Base-by-base conservation (phyloP, 2,113 vertebrate genomes). In the Seriola dumerili region DNA sequence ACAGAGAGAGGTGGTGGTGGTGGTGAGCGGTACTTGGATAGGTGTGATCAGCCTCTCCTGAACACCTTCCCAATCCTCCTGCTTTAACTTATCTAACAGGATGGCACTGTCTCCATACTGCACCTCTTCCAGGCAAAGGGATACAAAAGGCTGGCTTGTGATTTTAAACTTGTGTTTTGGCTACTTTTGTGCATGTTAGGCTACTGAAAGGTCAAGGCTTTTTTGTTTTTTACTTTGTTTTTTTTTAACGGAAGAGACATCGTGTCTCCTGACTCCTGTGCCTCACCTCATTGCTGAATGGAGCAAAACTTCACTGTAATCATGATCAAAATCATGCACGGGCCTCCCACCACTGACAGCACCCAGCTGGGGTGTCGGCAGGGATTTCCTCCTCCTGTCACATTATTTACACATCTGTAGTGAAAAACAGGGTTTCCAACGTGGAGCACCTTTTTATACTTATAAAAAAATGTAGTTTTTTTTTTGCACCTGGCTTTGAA, bases 241-340 rank as follows among this genome's bases (percentile, higher is more conserved):
- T 13, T 72, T 71, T 73, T 21, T 13, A 66, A 67, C 13, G 54
- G 40, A 67, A 71, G 84, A 34, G 70, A 73, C 70, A 5, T 5
- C 21, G 8, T 4, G 25, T 88, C 36, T 75, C 84, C 81, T 76
- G 64, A 89, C 61, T 73, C 25, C 66, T 85, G 89, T 91, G 90
- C 90, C 93, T 90, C 91, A 72, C 77, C 72, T 68, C 72, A 42
- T 81, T 65, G 77, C 80, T 84, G 40, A 88, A 70, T 25, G 57
- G 79, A 88, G 80, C 76, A 64, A 81, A 85, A 62, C 29, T 32
- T 76, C 78, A 79, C 66, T 75, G 61, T 69, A 34, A 76, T 76
- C 80, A 52, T 63, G 17, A 74, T 70, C 17, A 16, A 63, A 69
- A 25, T 78, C 72, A 38, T 73, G 54, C 83, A 76, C 19, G 0